Conservation (phyloP, 2,797 vertebrate genomes). For the Scolopax bukidnonensis region DNA sequence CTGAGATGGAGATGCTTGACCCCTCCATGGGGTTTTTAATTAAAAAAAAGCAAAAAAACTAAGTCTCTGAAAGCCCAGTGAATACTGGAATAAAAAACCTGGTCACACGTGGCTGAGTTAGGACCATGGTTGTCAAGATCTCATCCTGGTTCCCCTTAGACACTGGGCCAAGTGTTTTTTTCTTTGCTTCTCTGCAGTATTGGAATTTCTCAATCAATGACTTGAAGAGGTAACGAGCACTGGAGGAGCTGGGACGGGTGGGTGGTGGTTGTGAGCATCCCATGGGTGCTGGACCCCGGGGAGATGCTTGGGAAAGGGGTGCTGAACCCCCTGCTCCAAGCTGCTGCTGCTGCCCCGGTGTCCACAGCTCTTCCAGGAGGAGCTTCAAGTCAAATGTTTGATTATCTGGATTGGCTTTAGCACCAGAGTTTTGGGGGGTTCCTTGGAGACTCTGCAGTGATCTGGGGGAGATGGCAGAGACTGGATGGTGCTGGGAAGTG, state of each 20-base stretch:
- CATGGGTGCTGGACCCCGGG: too few relatives aligned
- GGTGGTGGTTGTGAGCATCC: not conserved
- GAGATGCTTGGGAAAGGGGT: not conserved
- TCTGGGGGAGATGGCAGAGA: fast-evolving
- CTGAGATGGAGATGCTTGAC: fast-evolving
- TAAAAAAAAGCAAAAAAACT: fast-evolving
- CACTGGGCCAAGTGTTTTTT: not conserved
- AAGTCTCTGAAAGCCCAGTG: not conserved
- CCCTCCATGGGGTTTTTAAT: not conserved
- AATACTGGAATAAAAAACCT: not conserved
- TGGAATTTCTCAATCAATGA: not conserved
- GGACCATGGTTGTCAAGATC: too few relatives aligned
- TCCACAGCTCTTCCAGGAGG: not conserved
- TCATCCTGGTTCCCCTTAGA: not conserved
- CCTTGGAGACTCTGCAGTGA: not conserved
- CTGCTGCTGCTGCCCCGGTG: too few relatives aligned
- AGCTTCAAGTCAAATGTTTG: not conserved
- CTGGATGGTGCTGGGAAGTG: too few relatives aligned
- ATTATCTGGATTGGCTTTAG: not conserved
- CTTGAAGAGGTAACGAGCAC: not conserved
- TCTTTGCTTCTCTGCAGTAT: fast-evolving
- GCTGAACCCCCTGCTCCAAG: not conserved
- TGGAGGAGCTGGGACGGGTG: fast-evolving
- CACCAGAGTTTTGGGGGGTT: not conserved
- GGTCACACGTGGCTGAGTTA: not conserved